Evolutionary conservation across 92 coral and sea anemone genomes (phyloP).

Genomic region (Phenganax stokvisi): DNA sequence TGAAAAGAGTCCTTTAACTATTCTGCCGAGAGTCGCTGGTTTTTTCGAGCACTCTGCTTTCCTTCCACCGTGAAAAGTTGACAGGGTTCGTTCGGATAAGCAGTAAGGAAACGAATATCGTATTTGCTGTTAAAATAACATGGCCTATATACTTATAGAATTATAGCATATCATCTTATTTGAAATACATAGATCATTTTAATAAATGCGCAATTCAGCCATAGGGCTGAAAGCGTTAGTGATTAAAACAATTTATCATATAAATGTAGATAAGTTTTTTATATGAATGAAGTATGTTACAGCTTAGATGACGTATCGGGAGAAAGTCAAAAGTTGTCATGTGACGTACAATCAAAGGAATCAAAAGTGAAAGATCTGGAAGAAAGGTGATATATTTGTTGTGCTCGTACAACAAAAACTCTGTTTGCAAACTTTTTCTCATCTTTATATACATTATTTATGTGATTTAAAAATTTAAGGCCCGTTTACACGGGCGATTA

Average conservation of each 20-base stretch:
- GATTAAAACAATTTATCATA: neutral
- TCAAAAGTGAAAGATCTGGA: constrained; percentile 69
- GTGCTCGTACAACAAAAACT: neutral
- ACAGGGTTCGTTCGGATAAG: no score
- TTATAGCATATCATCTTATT: neutral
- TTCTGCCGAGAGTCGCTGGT: no score
- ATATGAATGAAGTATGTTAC: neutral
- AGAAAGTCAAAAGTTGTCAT: constrained; percentile 65
- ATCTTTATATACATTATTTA: neutral
- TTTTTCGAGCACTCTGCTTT: no score
- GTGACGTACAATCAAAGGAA: constrained; percentile 55
- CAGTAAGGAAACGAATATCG: no score
- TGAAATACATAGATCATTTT: no score
- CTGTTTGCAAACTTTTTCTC: neutral
- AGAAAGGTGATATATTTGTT: constrained; percentile 51
- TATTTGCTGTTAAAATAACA: neutral
- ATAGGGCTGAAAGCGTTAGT: no score
- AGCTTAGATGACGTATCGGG: constrained; percentile 72
- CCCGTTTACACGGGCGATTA: neutral
- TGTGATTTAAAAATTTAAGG: neutral
- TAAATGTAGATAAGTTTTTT: neutral
- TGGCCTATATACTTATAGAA: neutral
- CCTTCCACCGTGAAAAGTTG: no score
- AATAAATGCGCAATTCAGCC: no score
- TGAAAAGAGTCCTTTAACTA: no score